A percentile compares a stretch with the other conserved stretches of the same genome.
Conservation (phyloP, 2,797 vertebrate species). For the Echeneis naucrates region DNA sequence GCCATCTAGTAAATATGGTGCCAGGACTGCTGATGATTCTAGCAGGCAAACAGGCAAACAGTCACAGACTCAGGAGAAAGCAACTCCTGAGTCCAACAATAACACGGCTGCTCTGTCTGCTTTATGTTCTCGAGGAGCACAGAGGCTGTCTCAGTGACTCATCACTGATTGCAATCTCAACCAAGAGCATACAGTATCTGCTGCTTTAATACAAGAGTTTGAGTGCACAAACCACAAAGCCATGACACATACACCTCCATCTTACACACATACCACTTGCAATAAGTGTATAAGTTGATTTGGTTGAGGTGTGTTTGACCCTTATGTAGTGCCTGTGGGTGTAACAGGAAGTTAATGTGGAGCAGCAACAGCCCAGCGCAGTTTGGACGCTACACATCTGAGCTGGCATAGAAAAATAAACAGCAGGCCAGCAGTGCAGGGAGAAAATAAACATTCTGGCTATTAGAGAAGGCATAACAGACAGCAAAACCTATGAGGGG, state of each 20-base stretch:
- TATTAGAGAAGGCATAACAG: conserved; percentile 71
- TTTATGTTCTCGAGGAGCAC: conserved; percentile 53
- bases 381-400: conserved; percentile 49
- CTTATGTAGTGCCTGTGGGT: conserved; percentile 61
- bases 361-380: conserved; percentile 62
- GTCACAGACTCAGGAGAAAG: conserved; percentile 44
- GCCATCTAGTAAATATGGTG: conserved; percentile 71
- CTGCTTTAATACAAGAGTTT: conserved; percentile 19
- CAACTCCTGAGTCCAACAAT: conserved; percentile 56
- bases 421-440: conserved; percentile 47
- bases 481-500: conserved; percentile 27
- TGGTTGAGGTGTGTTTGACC: conserved; percentile 51
- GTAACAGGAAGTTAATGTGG: conserved; percentile 61
- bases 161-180: conserved; percentile 40
- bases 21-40: conserved; percentile 72
- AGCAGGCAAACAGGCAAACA: conserved; percentile 61
- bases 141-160: conserved; percentile 37
- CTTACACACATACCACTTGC: conserved; percentile 21
- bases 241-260: conserved; percentile 13
- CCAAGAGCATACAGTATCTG: conserved; percentile 12
- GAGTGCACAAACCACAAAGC: conserved; percentile 20
- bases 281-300: conserved; percentile 34
- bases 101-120: conserved; percentile 40
- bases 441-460: conserved; percentile 72
- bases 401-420: conserved; percentile 76